Base-by-base conservation (phyloP, 92 coral and sea anemone genomes). In the Actinernus sp. region DNA sequence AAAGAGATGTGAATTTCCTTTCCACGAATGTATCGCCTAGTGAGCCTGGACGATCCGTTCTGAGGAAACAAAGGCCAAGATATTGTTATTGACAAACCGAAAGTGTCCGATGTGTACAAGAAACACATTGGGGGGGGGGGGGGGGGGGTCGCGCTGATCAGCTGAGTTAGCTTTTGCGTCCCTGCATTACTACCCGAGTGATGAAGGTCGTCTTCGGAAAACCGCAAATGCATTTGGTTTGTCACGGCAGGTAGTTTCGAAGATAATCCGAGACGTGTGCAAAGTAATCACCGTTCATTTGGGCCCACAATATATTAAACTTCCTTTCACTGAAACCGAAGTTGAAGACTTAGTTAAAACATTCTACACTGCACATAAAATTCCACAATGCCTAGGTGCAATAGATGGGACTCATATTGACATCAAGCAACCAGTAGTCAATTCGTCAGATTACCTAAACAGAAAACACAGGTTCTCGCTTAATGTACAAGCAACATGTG, bases 171-270 rank as follows among this genome's bases (percentile, higher is more conserved):
- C 65, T 46, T 14, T 44, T 66, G 17, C 73, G 81, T 19, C 84
- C 90, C 24, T n/a, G n/a, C n/a, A n/a, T n/a, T n/a, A n/a, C n/a
- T n/a, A n/a, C n/a, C n/a, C n/a, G n/a, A n/a, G n/a, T 32, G 80
- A 84, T 22, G 79, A 83, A 61, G 89, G 89, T 13, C 83, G 83
- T 38, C 60, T 74, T 4, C 36, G 84, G 34, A 83, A 83, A 60
- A 76, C 90, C 34, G 79, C 89, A n/a, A 83, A 75, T 33, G 79
- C 89, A 9, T 83, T 83, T 61, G 89, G 79, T 13, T 51, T 83
- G 7, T 83, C 84, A 4, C 56, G 77, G n/a, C n/a, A n/a, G n/a
- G n/a, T n/a, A n/a, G n/a, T n/a, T n/a, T n/a, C n/a, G n/a, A n/a
- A n/a, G n/a, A 82, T 82, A 18, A 49, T 83, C 31, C 58, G 68